A percentile compares a stretch with the other conserved stretches of the same genome.
phyloP scores from a whole-genome alignment of 1,140 invertebrate genomes.

The Drosophila subpulchrella region DNA sequence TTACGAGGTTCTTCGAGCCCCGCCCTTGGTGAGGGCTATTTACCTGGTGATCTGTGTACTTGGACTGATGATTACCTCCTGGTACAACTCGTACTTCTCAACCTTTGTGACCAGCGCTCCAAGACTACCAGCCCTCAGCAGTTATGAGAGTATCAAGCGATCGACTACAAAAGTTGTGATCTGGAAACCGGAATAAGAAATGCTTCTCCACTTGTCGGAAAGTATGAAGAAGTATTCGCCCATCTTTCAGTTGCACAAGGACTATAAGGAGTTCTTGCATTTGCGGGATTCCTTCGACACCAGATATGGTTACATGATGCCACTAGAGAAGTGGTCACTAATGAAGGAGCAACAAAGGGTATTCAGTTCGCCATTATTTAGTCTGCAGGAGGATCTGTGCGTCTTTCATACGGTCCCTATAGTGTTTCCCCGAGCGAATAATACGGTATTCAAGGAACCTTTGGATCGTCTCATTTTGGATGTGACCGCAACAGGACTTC shows the following conservation, averaged over 20 bases:
- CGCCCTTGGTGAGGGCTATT: conserved; percentile 45
- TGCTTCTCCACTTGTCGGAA: conserved; percentile 3
- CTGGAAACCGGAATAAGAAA: conserved; percentile 59
- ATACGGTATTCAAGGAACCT: conserved; percentile 52
- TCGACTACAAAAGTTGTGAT: conserved; percentile 47
- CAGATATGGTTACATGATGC: conserved; percentile 65
- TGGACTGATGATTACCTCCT: conserved; percentile 62
- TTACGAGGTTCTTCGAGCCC: conserved; percentile 31
- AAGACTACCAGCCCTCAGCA: conserved; percentile 11
- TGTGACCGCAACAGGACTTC: conserved; percentile 50
- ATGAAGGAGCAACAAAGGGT: conserved; percentile 62
- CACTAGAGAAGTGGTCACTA: conserved; percentile 62
- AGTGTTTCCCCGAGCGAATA: conserved; percentile 55
- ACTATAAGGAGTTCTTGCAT: conserved; percentile 47
- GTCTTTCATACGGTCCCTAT: conserved; percentile 55
- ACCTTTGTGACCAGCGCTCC: conserved; percentile 66
- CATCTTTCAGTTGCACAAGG: conserved; percentile 48
- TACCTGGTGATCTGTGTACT: conserved; percentile 65
- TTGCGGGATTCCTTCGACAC: conserved; percentile 65
- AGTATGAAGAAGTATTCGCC: conserved; percentile 39
- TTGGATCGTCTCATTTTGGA: conserved; percentile 58
- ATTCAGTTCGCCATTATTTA: conserved; percentile 65
- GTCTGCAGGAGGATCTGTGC: conserved; percentile 51
- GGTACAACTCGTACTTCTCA: conserved; percentile 71
- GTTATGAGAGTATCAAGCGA: conserved; percentile 51